These are phyloP conservation scores for Hydractinia symbiolongicarpus DNA, from an alignment of 30 jellyfish, hydroid and myxozoan species.

Conservation along the genomic window DNA sequence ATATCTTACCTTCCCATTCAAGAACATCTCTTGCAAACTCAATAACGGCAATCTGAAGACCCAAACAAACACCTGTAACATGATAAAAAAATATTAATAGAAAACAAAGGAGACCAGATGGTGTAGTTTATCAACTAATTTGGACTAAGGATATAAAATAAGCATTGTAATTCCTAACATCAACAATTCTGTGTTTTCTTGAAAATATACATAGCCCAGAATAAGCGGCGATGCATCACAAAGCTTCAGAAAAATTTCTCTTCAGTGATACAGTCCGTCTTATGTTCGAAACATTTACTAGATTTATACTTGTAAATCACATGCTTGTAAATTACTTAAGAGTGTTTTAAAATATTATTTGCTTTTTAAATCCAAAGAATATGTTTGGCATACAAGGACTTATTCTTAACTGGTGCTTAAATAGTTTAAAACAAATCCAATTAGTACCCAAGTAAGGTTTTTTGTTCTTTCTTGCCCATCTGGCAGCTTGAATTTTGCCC, in stretches of 20 bases:
- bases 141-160: neutral
- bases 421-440: no score
- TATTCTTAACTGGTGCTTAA: no score
- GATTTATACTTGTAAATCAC: no score
- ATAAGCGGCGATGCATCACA: no score
- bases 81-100: neutral
- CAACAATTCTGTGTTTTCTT: neutral
- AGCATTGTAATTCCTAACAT: neutral
- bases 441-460: conserved; percentile 77
- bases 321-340: no score
- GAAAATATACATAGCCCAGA: no score
- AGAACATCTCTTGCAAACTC: conserved; percentile 93
- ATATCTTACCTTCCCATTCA: conserved; percentile 60
- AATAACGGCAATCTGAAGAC: conserved; percentile 81
- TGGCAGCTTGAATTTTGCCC: conserved; percentile 88
- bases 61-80: conserved; percentile 86
- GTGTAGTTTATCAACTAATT: neutral
- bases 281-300: no score
- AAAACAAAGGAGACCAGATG: neutral
- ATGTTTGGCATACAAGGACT: no score
- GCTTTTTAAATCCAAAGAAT: no score
- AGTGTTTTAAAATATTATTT: no score
- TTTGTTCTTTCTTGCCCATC: conserved; percentile 73
- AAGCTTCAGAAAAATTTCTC: no score
- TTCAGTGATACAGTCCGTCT: no score